Percentiles rank a stretch among this genome's conserved stretches.
These are phyloP conservation scores for Aleiodes leptofemur DNA, from an alignment of 2,888 invertebrate genomes.

Conservation along the genomic window DNA sequence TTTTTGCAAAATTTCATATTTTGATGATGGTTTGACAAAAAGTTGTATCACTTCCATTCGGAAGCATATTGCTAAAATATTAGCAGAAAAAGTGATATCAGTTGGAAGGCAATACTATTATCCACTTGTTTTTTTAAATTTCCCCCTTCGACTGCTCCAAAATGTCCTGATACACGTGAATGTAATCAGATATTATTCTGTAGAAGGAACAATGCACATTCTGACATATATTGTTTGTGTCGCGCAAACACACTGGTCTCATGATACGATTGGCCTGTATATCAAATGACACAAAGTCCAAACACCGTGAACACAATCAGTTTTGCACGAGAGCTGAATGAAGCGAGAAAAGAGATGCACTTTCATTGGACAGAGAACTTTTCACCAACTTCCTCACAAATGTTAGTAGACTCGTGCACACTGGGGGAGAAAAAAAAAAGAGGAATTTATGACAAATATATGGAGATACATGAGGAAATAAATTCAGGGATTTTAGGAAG, in stretches of 20 bases:
- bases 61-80: too few species aligned
- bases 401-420: not conserved
- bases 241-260: not conserved
- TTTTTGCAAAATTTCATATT: too few species aligned
- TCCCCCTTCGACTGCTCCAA: too few species aligned
- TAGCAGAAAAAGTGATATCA: too few species aligned
- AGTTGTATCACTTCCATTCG: too few species aligned
- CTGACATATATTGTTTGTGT: conserved; percentile 26
- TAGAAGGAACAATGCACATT: not conserved
- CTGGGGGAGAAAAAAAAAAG: too few species aligned
- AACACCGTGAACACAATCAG: conserved; percentile 5
- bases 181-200: conserved; percentile 10
- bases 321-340: not conserved
- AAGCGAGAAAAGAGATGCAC: too few species aligned
- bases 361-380: not conserved
- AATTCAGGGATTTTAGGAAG: not conserved
- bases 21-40: too few species aligned
- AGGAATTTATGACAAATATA: not conserved
- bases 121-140: too few species aligned
- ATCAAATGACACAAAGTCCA: conserved; percentile 29
- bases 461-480: not conserved
- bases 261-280: conserved; percentile 13
- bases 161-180: too few species aligned
- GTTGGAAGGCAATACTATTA: too few species aligned
- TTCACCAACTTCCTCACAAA: conserved; percentile 1